A percentile compares a stretch with the other conserved stretches of the same genome.
phyloP scores from a whole-genome alignment of 2,113 vertebrate species.

The Psittacara wagleri region DNA sequence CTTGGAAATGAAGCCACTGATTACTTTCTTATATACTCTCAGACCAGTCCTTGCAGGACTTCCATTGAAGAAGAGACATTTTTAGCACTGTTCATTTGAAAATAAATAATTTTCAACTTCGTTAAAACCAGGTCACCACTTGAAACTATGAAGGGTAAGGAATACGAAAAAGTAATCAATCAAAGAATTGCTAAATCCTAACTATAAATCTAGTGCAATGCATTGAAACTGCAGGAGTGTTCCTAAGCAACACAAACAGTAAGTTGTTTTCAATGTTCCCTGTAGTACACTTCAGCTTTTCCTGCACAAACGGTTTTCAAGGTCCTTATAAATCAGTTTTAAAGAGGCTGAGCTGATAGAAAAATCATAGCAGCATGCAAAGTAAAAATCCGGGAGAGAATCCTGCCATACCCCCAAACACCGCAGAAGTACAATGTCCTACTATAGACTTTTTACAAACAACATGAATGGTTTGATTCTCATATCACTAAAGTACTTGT shows the following conservation, averaged over 20 bases:
- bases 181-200: conserved; percentile 72
- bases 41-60: conserved; percentile 43
- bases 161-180: conserved; percentile 70
- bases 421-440: background rate
- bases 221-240: conserved; percentile 65
- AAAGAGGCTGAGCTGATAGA: conserved; percentile 66
- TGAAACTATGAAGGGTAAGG: conserved; percentile 50
- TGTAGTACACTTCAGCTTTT: conserved; percentile 69
- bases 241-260: conserved; percentile 71
- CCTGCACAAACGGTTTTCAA: conserved; percentile 73
- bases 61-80: conserved; percentile 33
- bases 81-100: conserved; percentile 43
- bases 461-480: background rate
- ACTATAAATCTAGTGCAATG: conserved; percentile 67
- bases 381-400: conserved; percentile 34
- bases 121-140: conserved; percentile 61
- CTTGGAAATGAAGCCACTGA: conserved; percentile 63
- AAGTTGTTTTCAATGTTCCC: conserved; percentile 69
- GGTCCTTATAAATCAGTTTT: conserved; percentile 75
- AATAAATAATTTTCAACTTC: conserved; percentile 69
- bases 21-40: conserved; percentile 64
- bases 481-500: background rate
- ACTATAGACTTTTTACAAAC: background rate
- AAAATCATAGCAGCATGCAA: conserved; percentile 68
- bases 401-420: background rate